A percentile compares a stretch with the other conserved stretches of the same genome.
Conservation (phyloP, 1,140 invertebrate genomes). For the Plodia interpunctella region DNA sequence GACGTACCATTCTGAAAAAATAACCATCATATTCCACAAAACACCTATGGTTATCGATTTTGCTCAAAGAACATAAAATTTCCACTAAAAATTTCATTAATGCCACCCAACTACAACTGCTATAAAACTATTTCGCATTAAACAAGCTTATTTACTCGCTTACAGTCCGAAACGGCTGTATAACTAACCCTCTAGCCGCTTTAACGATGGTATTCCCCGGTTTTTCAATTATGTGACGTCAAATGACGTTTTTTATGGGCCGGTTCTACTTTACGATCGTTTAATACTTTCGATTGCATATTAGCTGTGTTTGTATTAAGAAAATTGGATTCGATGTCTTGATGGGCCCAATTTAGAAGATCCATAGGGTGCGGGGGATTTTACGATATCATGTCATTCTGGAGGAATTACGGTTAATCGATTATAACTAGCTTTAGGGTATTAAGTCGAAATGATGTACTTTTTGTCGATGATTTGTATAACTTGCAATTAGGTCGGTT, state of each 20-base stretch:
- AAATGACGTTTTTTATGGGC: slow-evolving; percentile 11
- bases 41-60: too few relatives aligned
- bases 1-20: too few relatives aligned
- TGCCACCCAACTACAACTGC: not conserved
- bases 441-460: not conserved
- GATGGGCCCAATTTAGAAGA: not conserved
- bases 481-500: too few relatives aligned
- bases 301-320: slow-evolving; percentile 10
- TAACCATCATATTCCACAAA: too few relatives aligned
- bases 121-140: slow-evolving; percentile 3
- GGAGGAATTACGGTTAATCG: not conserved
- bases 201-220: not conserved
- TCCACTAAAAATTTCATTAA: not conserved
- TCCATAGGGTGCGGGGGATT: not conserved
- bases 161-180: not conserved
- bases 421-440: not conserved
- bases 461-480: too few relatives aligned
- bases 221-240: slow-evolving; percentile 10
- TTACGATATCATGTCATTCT: not conserved
- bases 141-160: not conserved
- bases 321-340: slow-evolving; percentile 4
- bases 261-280: slow-evolving; percentile 1
- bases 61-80: not conserved
- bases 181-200: not conserved
- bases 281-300: slow-evolving; percentile 12